Base-by-base conservation (phyloP, 2,888 invertebrate genomes). In the Diarsia mendica region DNA sequence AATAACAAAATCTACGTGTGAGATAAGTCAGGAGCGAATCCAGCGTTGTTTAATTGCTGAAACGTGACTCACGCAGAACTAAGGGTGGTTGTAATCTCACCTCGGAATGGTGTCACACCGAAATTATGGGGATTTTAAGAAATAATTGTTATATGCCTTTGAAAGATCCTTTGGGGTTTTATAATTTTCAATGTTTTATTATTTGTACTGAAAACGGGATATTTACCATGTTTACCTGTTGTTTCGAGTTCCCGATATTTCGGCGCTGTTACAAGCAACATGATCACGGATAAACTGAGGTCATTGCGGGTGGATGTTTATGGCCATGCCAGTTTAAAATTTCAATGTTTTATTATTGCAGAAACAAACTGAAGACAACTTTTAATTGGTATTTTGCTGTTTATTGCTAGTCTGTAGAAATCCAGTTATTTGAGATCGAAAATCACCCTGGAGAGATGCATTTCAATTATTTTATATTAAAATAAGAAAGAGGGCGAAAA, bases 41-140 rank as follows among this genome's bases (percentile, higher is more conserved):
- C 70, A 70, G 20, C 70, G 64, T 73, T 83, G 83, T 73, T 82
- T 84, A 84, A 85, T 85, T 84, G 68, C 83, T 51, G 51, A 39
- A 13, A 84, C 83, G 85, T 84, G 83, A 79, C 79, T 66, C 6
- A n/a, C 28, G 49, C 33, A 58, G 72, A 68, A 68, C 70, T 65
- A 46, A 77, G 49, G 51, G 11, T 2, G 48, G 72, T 48, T 61
- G 51, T 80, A 71, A 81, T 64, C 63, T 60, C 15, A 61, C 68
- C 71, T 61, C 46, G 49, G 44, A 44, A 15, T 18, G 10, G 28
- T 55, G 33, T 53, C 60, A 60, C 58, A 79, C 48, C n/a, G 46
- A 63, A 61, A 44, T 70, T 64, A 65, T 80, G 20, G 9, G 15
- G 23, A 13, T 20, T 69, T 48, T 53, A 20, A 33, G 18, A 46